These are phyloP conservation scores for Zosterops japonicus DNA, from an alignment of 2,113 vertebrate species.

Conservation along the genomic window DNA sequence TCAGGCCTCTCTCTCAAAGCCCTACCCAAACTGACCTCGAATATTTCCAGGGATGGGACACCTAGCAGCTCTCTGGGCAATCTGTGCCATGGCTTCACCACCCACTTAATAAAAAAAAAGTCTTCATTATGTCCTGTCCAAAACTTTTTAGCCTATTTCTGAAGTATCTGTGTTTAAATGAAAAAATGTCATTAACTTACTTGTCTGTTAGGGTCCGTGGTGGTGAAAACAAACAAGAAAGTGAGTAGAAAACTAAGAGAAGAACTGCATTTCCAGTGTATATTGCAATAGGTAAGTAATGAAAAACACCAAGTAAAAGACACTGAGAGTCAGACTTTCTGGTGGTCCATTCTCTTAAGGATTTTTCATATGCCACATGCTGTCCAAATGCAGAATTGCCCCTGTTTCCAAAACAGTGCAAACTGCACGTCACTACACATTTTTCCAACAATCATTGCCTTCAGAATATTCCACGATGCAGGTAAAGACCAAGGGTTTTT, in stretches of 20 bases:
- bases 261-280: background rate
- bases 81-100: fast-evolving
- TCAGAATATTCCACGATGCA: background rate
- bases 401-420: background rate
- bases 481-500: background rate
- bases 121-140: background rate
- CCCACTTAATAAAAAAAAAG: background rate
- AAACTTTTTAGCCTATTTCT: background rate
- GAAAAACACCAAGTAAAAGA: background rate
- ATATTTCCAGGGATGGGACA: no score
- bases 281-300: background rate
- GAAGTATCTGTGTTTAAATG: background rate
- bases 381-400: background rate
- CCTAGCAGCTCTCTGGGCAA: no score
- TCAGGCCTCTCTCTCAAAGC: background rate
- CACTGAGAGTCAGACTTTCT: background rate
- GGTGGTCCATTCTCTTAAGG: background rate
- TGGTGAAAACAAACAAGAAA: background rate
- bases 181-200: background rate
- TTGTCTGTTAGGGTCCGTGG: background rate
- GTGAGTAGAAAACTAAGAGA: background rate
- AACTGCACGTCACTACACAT: background rate
- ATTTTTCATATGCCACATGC: background rate
- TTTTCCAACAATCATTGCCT: background rate
- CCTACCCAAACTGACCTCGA: fast-evolving